These are phyloP conservation scores for Mormyrops boulengeri DNA, from an alignment of 2,797 vertebrate species.

Conservation along the genomic window DNA sequence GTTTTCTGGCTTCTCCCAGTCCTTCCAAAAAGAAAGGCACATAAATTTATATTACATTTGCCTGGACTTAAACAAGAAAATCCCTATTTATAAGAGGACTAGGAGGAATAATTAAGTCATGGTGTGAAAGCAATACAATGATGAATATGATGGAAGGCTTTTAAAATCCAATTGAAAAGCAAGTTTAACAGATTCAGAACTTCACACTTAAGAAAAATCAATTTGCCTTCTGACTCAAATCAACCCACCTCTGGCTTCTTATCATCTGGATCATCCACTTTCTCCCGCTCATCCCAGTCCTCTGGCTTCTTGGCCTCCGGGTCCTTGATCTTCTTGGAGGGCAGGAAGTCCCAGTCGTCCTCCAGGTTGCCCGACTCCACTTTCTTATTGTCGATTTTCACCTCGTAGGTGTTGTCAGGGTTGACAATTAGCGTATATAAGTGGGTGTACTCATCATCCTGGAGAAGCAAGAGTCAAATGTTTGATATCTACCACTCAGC, in stretches of 20 bases:
- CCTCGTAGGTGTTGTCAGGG: conserved; percentile 75
- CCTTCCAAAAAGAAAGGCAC: conserved; percentile 28
- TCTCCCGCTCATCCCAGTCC: conserved; percentile 75
- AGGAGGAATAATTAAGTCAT: not conserved
- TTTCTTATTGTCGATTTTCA: conserved; percentile 80
- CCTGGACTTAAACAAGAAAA: not conserved
- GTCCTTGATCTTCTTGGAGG: conserved; percentile 72
- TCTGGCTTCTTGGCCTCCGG: conserved; percentile 71
- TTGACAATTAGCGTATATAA: conserved; percentile 74
- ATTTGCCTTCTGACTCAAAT: not conserved
- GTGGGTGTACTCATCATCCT: conserved; percentile 78
- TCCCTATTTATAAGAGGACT: not conserved
- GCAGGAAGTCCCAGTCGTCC: conserved; percentile 77
- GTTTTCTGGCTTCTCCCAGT: conserved; percentile 50
- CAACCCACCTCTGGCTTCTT: conserved; percentile 71
- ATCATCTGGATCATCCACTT: conserved; percentile 71
- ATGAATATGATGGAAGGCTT: not conserved
- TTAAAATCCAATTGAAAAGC: not conserved
- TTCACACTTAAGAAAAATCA: not conserved
- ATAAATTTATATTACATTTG: not conserved
- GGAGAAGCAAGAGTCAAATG: not conserved
- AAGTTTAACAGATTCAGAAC: not conserved
- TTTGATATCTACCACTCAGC: not conserved
- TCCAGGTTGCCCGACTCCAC: conserved; percentile 69
- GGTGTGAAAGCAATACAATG: not conserved